Percentiles rank a stretch among this genome's conserved stretches.
These are phyloP conservation scores for Brassicogethes aeneus DNA, from an alignment of 2,888 invertebrate genomes.

Conservation along the genomic window DNA sequence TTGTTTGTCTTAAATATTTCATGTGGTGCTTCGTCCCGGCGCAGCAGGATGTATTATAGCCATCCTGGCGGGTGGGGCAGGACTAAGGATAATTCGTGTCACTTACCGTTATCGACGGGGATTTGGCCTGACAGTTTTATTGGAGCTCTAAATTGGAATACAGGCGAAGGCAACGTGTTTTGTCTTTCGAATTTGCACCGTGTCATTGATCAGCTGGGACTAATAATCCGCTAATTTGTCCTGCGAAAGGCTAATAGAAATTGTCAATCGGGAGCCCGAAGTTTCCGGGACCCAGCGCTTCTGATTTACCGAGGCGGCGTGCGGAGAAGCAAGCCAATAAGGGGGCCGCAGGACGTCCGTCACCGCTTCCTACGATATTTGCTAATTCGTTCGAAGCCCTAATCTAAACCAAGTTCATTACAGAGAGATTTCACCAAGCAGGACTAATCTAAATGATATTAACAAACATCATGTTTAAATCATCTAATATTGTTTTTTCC, in stretches of 20 bases:
- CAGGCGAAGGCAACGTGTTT: conserved; percentile 31
- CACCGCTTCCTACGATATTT: not conserved
- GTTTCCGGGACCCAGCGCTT: conserved; percentile 22
- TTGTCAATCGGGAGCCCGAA: conserved; percentile 34
- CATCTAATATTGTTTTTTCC: too few relatives aligned
- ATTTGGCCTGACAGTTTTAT: conserved; percentile 44
- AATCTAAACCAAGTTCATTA: not conserved
- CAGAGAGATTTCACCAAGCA: too few relatives aligned
- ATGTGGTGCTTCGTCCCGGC: not conserved
- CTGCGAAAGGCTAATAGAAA: conserved; percentile 37
- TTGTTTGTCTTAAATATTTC: conserved; percentile 1
- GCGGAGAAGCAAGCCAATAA: not conserved
- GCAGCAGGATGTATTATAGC: not conserved
- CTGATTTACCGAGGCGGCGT: not conserved
- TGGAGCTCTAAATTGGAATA: conserved; percentile 43
- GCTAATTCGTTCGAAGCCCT: not conserved
- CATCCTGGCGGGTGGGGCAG: not conserved
- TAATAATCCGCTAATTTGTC: conserved; percentile 44
- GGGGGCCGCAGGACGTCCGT: not conserved
- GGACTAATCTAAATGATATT: too few relatives aligned
- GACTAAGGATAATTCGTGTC: conserved; percentile 46
- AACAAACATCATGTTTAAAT: too few relatives aligned
- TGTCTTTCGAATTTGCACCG: conserved; percentile 35
- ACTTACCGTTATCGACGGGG: conserved; percentile 44
- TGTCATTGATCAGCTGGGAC: conserved; percentile 41